Evolutionary conservation across 1,140 invertebrate species (phyloP).

Genomic region (Eriosoma lanigerum): DNA sequence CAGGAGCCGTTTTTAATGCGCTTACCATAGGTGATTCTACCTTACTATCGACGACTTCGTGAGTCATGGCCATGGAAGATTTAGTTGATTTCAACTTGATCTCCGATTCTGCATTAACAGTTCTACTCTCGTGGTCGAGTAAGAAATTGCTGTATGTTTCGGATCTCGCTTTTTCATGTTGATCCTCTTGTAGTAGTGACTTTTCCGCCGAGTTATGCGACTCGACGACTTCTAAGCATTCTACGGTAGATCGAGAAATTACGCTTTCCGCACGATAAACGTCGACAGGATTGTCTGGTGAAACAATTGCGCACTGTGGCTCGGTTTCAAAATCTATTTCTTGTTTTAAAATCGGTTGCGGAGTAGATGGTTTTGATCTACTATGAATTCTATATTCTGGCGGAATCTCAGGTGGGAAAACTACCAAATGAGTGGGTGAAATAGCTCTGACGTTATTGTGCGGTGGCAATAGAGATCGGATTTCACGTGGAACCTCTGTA

Average conservation of each 20-base stretch:
- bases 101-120: not conserved
- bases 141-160: not conserved
- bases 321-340: not conserved
- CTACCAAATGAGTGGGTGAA: conserved; percentile 53
- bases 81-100: not conserved
- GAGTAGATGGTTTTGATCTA: conserved; percentile 28
- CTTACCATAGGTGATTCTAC: conserved; percentile 63
- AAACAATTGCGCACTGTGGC: not conserved
- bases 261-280: not conserved
- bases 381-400: not conserved
- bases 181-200: not conserved
- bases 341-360: not conserved
- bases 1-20: conserved; percentile 69
- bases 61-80: not conserved
- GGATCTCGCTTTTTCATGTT: not conserved
- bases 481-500: not conserved
- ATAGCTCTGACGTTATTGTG: conserved; percentile 46
- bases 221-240: conserved; percentile 5
- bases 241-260: not conserved
- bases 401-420: conserved; percentile 55
- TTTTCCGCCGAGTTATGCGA: not conserved
- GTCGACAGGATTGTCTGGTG: too few relatives aligned
- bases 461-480: conserved; percentile 13
- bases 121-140: not conserved
- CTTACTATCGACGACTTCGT: not conserved